Base-by-base conservation (phyloP, 2,113 vertebrate species). In the Rattus rattus region DNA sequence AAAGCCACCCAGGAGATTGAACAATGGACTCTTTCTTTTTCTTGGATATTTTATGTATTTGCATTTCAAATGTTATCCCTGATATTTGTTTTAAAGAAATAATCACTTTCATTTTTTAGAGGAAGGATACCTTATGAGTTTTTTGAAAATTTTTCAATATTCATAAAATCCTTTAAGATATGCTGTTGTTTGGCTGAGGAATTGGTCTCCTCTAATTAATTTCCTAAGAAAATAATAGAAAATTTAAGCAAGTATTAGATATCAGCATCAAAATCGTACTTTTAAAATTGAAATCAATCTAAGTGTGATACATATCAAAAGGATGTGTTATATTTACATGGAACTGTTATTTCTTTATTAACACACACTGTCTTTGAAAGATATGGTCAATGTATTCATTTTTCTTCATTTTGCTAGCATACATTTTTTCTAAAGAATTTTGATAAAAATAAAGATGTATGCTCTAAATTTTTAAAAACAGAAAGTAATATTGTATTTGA, bases 251-350 rank as follows among this genome's bases (percentile, higher is more conserved):
- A 70, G 73, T 85, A 43, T 88, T 86, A 84, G 59, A 81, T 24
- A 59, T 28, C 2, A 81, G 24, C 8, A n/a, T 92, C 39, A 88
- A 81, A 83, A 28, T 88, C 89, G 14, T 93, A 1, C 20, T 86
- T 97, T 92, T 75, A 94, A 94, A 84, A 33, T 69, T 39, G 30
- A 90, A 96, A 96, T 33, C 10, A 79, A 20, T 87, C 54, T 90
- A 84, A 85, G 81, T 54, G 16, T 13, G 24, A 77, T 83, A 22
- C 3, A 89, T 28, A 14, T 81, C 16, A 79, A 90, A 81, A 91
- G 36, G 91, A 72, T 63, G 73, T 63, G 2, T 1, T 49, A 47
- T 86, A 61, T 61, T 96, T 90, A 93, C 77, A 91, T 73, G 67
- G 19, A 90, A 43, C 73, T 92, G 3, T 11, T 77, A 92, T 84